These are phyloP conservation scores for Dolichomitus sp. DNA, from an alignment of 2,888 invertebrate genomes.

Conservation along the genomic window DNA sequence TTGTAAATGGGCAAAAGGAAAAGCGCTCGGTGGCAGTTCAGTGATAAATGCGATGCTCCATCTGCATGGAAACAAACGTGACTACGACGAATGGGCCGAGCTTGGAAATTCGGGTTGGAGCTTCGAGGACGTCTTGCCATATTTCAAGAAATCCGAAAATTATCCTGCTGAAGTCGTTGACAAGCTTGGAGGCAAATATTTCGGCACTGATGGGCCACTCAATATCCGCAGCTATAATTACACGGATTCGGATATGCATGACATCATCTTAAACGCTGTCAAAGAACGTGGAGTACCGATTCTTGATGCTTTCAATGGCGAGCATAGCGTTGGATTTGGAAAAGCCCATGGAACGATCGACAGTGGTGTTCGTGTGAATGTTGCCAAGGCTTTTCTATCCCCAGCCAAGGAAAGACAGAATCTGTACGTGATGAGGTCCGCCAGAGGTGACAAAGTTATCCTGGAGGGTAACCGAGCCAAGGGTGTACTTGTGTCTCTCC, in stretches of 20 bases:
- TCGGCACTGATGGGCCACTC: conserved; percentile 86
- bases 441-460: conserved; percentile 88
- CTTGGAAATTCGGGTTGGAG: conserved; percentile 90
- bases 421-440: conserved; percentile 88
- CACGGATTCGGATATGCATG: conserved; percentile 80
- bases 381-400: conserved; percentile 85
- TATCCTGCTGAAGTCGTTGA: conserved; percentile 78
- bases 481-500: conserved; percentile 85
- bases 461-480: conserved; percentile 86
- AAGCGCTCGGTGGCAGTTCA: conserved; percentile 90
- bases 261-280: conserved; percentile 85
- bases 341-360: conserved; percentile 86
- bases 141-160: conserved; percentile 78
- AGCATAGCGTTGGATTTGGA: conserved; percentile 87
- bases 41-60: conserved; percentile 90
- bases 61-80: conserved; percentile 89
- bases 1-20: conserved; percentile 88
- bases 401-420: conserved; percentile 87
- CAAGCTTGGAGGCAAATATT: conserved; percentile 80
- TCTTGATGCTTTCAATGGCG: conserved; percentile 84
- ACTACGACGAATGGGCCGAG: conserved; percentile 90
- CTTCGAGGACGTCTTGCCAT: conserved; percentile 85
- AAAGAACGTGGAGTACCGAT: conserved; percentile 86
- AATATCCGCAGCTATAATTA: conserved; percentile 85
- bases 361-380: conserved; percentile 84